phyloP scores from a whole-genome alignment of 2,888 invertebrate species.

The Seira ritae region DNA sequence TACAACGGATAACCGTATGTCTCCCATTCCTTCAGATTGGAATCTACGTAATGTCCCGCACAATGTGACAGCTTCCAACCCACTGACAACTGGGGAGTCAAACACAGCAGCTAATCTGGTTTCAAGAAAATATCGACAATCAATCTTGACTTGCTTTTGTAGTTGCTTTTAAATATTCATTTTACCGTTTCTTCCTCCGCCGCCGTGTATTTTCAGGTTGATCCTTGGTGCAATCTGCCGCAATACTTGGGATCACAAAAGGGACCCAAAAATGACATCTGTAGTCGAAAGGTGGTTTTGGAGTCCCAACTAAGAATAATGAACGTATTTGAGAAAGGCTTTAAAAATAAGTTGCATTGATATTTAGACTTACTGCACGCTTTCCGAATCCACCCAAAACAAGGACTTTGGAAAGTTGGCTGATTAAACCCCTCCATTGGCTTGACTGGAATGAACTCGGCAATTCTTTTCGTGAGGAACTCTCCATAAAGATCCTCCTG shows the following conservation, averaged over 20 bases:
- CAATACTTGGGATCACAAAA: too few species aligned
- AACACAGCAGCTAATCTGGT: too few species aligned
- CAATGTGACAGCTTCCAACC: conserved; percentile 26
- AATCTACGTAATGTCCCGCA: conserved; percentile 23
- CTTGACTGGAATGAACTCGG: conserved; percentile 11
- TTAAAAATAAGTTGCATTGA: conserved; percentile 3
- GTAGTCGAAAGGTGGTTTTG: conserved; percentile 43
- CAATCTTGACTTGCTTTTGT: too few species aligned
- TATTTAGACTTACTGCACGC: conserved; percentile 23
- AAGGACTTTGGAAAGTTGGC: conserved; percentile 21
- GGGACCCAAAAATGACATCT: conserved; percentile 36
- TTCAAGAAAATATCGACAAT: too few species aligned
- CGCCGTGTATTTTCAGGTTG: neutral
- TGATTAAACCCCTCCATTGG: neutral
- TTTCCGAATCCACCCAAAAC: conserved; percentile 37
- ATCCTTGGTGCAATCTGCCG: too few species aligned
- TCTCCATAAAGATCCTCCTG: neutral
- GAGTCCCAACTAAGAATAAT: conserved; percentile 27
- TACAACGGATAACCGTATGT: neutral
- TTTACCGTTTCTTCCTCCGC: conserved; percentile 2
- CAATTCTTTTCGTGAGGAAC: neutral
- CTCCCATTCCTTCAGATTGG: too few species aligned
- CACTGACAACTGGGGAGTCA: conserved; percentile 19
- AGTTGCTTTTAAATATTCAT: too few species aligned
- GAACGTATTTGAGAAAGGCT: neutral